phyloP scores from a whole-genome alignment of 2,888 invertebrate genomes.

The Lepidocyrtoides sp. region DNA sequence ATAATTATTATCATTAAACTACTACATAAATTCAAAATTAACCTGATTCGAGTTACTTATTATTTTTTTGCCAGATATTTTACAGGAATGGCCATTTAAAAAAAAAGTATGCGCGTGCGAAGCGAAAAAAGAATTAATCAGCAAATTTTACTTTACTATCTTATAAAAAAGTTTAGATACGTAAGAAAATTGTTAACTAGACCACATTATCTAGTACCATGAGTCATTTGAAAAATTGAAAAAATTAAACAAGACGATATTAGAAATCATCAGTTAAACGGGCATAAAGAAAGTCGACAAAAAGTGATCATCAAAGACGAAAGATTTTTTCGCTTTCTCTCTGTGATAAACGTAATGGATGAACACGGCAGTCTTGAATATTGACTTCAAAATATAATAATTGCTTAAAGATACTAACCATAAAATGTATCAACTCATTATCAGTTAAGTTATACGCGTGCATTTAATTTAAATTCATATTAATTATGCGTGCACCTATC shows the following conservation, averaged over 20 bases:
- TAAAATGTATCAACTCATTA: constrained; percentile 67
- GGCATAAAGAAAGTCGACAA: constrained; percentile 55
- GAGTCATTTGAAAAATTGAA: constrained; percentile 20
- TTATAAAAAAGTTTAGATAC: neutral
- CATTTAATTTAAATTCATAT: constrained; percentile 42
- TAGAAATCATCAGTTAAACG: constrained; percentile 20
- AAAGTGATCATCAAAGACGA: constrained; percentile 47
- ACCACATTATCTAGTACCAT: constrained; percentile 19
- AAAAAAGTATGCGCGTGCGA: constrained; percentile 21
- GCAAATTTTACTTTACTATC: neutral
- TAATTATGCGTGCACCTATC: constrained; percentile 51
- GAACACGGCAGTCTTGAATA: constrained; percentile 82
- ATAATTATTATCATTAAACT: constrained; percentile 1
- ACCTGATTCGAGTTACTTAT: neutral
- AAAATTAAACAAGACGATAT: neutral
- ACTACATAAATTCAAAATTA: neutral
- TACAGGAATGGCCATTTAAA: constrained; percentile 45
- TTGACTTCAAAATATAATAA: constrained; percentile 79
- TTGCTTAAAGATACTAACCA: constrained; percentile 6
- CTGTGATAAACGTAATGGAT: constrained; percentile 77
- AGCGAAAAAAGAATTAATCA: constrained; percentile 2
- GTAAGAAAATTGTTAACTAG: neutral
- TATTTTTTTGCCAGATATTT: neutral
- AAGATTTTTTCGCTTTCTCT: constrained; percentile 17
- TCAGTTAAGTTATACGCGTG: constrained; percentile 41